Percentiles rank a stretch among this genome's conserved stretches.
Evolutionary conservation across 1,140 invertebrate species (phyloP).

Genomic region (Trinorchestia longiramus): DNA sequence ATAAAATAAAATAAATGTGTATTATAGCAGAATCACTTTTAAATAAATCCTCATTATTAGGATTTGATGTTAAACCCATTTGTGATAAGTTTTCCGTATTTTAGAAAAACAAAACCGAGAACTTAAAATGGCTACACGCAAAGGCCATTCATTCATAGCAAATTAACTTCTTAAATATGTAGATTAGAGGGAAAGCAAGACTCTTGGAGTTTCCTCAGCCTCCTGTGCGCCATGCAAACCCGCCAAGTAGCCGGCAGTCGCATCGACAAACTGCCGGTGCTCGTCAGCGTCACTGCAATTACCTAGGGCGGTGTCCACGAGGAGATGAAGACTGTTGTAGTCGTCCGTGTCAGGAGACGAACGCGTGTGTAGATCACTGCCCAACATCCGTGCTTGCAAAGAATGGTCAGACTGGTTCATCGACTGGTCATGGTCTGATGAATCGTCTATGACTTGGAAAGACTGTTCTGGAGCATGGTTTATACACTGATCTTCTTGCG

Average conservation of each 20-base stretch:
- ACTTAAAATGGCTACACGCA: too few relatives aligned
- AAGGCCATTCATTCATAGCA: too few relatives aligned
- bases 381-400: too few relatives aligned
- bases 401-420: background rate
- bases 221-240: background rate
- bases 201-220: background rate
- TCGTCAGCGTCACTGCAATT: background rate
- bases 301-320: constrained; percentile 39
- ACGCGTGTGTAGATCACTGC: background rate
- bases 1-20: too few relatives aligned
- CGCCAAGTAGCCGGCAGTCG: background rate
- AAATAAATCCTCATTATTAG: too few relatives aligned
- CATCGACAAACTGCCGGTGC: background rate
- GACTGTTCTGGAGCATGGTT: background rate
- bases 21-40: too few relatives aligned
- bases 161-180: background rate
- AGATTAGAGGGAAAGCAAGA: background rate
- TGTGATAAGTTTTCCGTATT: too few relatives aligned
- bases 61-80: too few relatives aligned
- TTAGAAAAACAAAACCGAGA: too few relatives aligned
- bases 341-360: background rate
- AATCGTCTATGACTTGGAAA: background rate
- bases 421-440: background rate
- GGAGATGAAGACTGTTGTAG: constrained; percentile 9
- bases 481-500: background rate